Evolutionary conservation across 2,797 vertebrate species (phyloP), one percentile per base, ranked within the genome.

Genomic region (Acropternis orthonyx): DNA sequence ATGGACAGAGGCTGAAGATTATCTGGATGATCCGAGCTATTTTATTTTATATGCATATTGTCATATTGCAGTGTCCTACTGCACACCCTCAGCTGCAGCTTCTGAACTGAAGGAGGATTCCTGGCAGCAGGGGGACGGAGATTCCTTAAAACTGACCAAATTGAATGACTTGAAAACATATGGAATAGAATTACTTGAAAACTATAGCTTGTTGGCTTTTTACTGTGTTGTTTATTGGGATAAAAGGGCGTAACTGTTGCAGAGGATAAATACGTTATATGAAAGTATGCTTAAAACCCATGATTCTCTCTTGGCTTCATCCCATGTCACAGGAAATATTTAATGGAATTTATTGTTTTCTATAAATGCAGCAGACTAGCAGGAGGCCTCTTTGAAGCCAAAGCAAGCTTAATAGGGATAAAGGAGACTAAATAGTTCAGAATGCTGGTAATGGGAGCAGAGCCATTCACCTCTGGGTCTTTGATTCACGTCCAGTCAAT

Each of bases 391-490:
- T 89, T 84, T 67, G 51, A 93, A 89, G 88, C 65, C 81, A 79
- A 87, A 96, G 76, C 68, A 55, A 86, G 81, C 89, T 96, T 94
- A 93, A 82, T 77, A 90, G 63, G 88, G 79, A 86, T 92, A 92
- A 97, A 89, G 69, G 34, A 78, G 82, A 59, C 82, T 55, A 68
- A 93, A 68, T 37, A 87, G 66, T 81, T 89, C 61, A 41, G 73
- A 86, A 65, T 71, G 73, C 68, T 92, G 84, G 81, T 72, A 91
- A 88, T 56, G 49, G 66, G 73, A 93, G 75, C 61, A 65, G 66
- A 94, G 71, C 69, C 81, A 67, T 96, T 92, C 91, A 92, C 86
- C 94, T 96, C 88, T 88, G 79, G 84, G 46, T 75, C 91, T 96
- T 85, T 92, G 80, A 71, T 88, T 94, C 2, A 2, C 65, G 52